phyloP scores from a whole-genome alignment of 2,797 vertebrate species.

The Squalus acanthias region DNA sequence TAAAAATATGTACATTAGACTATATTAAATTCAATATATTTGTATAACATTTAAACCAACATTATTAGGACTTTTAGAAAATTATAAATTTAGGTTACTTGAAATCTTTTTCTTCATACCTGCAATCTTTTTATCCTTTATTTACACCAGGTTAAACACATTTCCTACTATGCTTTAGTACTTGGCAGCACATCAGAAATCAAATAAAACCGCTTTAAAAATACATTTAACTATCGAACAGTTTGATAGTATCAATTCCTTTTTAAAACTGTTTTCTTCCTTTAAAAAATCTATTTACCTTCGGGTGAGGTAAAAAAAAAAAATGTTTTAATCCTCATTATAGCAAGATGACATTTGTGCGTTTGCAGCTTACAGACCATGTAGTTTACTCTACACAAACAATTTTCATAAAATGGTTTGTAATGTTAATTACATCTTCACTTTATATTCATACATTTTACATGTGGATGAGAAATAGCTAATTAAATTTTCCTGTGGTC shows the following conservation, averaged over 20 bases:
- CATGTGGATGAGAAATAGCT: slow-evolving; percentile 66
- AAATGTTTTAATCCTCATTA: not conserved
- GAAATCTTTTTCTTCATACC: not conserved
- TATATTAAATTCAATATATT: not conserved
- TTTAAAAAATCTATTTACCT: not conserved
- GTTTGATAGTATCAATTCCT: not conserved
- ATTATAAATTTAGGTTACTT: not conserved
- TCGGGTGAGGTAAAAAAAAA: not conserved
- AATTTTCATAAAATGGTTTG: slow-evolving; percentile 36
- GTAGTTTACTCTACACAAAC: not conserved
- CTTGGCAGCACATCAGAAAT: not conserved
- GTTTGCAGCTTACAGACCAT: not conserved
- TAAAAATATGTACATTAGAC: not conserved
- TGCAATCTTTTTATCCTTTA: not conserved
- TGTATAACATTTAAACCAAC: not conserved
- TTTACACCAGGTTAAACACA: not conserved
- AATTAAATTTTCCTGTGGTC: slow-evolving; percentile 58
- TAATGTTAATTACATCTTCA: slow-evolving; percentile 36
- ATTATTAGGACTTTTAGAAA: not conserved
- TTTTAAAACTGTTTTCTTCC: not conserved
- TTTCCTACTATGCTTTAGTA: not conserved
- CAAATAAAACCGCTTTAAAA: not conserved
- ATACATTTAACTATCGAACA: not conserved
- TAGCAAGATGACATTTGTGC: not conserved
- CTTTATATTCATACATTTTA: slow-evolving; percentile 51